A percentile compares a stretch with the other conserved stretches of the same genome.
Evolutionary conservation across 2,797 vertebrate genomes (phyloP).

Genomic region (Gallinago nigripennis): DNA sequence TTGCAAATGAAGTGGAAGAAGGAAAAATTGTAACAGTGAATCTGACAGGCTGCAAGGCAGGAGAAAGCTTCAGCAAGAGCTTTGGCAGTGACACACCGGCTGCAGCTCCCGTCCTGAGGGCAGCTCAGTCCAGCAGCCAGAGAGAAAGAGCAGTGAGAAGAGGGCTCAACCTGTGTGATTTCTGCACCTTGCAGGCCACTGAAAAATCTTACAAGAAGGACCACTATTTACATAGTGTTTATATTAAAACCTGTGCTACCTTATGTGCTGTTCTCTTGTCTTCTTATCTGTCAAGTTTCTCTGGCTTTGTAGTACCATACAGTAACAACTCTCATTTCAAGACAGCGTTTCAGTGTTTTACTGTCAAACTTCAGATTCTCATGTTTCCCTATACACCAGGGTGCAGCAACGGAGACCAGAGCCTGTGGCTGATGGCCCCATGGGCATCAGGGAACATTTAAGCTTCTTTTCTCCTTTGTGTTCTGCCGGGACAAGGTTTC

Average conservation of each 20-base stretch:
- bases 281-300: background rate
- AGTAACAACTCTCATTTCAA: background rate
- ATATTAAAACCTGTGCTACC: background rate
- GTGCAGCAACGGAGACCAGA: background rate
- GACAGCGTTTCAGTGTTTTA: background rate
- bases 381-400: background rate
- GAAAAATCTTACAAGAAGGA: background rate
- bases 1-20: conserved; percentile 33
- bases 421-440: fast-evolving
- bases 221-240: background rate
- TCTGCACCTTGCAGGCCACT: background rate
- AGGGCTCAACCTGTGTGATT: background rate
- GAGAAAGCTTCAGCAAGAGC: background rate
- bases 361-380: background rate
- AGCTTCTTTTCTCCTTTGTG: background rate
- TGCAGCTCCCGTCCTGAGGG: background rate
- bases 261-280: background rate
- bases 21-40: background rate
- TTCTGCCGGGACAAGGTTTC: background rate
- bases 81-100: background rate
- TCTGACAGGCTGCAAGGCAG: conserved; percentile 22
- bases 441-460: background rate
- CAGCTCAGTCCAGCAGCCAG: background rate
- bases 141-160: background rate
- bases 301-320: background rate